These are phyloP conservation scores for Artemia franciscana DNA, from an alignment of 1,140 invertebrate genomes.

Conservation along the genomic window DNA sequence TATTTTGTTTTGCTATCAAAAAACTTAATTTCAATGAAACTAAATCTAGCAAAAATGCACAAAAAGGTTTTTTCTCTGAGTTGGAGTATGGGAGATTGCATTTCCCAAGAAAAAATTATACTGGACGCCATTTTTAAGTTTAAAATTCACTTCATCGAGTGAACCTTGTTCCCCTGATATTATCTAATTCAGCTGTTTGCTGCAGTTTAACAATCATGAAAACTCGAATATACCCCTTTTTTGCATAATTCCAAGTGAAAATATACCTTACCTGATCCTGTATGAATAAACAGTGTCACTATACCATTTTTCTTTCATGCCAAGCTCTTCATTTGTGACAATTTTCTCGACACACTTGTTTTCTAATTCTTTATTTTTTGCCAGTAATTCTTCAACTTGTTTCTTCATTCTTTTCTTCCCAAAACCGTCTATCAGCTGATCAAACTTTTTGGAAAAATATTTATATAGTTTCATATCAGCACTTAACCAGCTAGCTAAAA, in stretches of 20 bases:
- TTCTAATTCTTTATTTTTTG: neutral
- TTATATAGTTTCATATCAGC: constrained; percentile 1
- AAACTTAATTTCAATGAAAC: too few relatives aligned
- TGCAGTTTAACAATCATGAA: too few relatives aligned
- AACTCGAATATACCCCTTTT: too few relatives aligned
- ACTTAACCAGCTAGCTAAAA: neutral
- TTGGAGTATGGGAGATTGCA: too few relatives aligned
- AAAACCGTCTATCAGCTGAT: neutral
- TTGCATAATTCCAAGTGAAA: neutral
- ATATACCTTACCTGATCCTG: neutral
- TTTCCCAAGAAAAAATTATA: too few relatives aligned
- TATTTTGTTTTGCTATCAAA: too few relatives aligned
- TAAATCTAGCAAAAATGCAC: too few relatives aligned
- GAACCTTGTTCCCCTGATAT: too few relatives aligned
- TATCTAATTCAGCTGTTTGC: too few relatives aligned
- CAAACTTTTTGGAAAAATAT: neutral
- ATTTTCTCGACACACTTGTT: neutral
- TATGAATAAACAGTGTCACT: neutral
- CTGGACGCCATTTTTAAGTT: too few relatives aligned
- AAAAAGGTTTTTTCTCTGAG: too few relatives aligned
- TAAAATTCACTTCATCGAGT: too few relatives aligned
- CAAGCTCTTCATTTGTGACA: neutral
- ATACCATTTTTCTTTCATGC: neutral
- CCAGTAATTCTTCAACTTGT: neutral
- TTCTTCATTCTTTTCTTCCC: neutral